These are phyloP conservation scores for Ellobium chinense DNA, from an alignment of 2,888 invertebrate species.

Conservation along the genomic window DNA sequence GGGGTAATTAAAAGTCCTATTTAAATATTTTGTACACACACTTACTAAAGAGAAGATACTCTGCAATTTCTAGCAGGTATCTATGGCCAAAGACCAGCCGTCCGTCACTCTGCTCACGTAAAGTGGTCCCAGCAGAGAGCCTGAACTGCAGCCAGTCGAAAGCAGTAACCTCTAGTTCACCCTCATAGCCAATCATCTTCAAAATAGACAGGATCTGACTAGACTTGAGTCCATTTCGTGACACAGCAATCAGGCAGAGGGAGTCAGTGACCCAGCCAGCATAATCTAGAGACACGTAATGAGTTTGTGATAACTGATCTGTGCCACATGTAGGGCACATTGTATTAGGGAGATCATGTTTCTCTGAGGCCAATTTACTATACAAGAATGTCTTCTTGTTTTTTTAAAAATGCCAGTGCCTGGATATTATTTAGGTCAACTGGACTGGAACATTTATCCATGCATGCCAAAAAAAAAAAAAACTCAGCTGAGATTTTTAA, in stretches of 20 bases:
- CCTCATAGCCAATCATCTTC: constrained; percentile 70
- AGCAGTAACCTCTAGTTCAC: constrained; percentile 62
- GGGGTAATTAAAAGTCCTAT: too few relatives aligned
- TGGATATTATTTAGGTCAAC: too few relatives aligned
- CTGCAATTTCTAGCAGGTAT: constrained; percentile 62
- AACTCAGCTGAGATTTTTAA: too few relatives aligned
- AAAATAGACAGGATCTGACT: constrained; percentile 70
- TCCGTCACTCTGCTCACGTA: constrained; percentile 70
- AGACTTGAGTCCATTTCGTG: constrained; percentile 71
- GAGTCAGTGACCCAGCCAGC: constrained; percentile 76
- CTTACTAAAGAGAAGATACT: constrained; percentile 73
- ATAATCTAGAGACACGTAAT: constrained; percentile 60
- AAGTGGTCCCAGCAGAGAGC: constrained; percentile 59
- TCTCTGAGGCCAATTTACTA: too few relatives aligned
- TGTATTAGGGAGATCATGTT: too few relatives aligned
- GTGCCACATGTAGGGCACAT: too few relatives aligned
- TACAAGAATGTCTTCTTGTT: too few relatives aligned
- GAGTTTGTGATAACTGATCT: too few relatives aligned
- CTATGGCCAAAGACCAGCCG: constrained; percentile 63
- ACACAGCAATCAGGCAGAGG: constrained; percentile 73
- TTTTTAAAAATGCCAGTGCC: too few relatives aligned
- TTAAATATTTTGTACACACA: too few relatives aligned
- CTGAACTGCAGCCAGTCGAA: constrained; percentile 75
- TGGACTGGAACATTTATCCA: too few relatives aligned
- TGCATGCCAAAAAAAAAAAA: too few relatives aligned